Evolutionary conservation across 1,140 invertebrate species (phyloP).

Genomic region (Zaprionus ghesquierei): DNA sequence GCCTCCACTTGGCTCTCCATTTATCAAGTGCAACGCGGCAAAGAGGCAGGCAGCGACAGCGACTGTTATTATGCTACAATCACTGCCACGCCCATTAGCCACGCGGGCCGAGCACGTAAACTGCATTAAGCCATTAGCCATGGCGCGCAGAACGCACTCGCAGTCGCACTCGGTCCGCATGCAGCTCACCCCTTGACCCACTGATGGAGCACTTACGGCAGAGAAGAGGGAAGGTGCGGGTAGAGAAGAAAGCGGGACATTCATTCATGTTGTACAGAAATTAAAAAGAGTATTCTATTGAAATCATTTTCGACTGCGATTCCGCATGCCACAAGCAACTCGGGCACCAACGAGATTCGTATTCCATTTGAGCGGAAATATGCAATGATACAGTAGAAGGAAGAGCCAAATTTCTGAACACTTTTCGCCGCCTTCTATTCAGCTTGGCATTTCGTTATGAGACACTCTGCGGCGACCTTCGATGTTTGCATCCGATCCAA

Average conservation of each 20-base stretch:
- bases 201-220: neutral
- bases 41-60: neutral
- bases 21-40: conserved; percentile 64
- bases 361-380: neutral
- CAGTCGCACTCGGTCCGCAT: no score
- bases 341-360: neutral
- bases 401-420: neutral
- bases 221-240: neutral
- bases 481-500: neutral
- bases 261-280: neutral
- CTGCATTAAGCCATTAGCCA: conserved; percentile 74
- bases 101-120: conserved; percentile 39
- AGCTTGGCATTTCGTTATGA: neutral
- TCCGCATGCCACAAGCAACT: no score
- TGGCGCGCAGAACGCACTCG: conserved; percentile 27
- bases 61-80: conserved; percentile 65
- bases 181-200: neutral
- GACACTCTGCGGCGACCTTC: neutral
- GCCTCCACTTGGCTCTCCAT: conserved; percentile 39
- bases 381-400: neutral
- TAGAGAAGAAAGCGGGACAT: neutral
- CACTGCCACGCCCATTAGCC: conserved; percentile 33
- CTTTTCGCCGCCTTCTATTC: neutral
- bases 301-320: no score
- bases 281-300: neutral